Base-by-base conservation (phyloP, 2,797 vertebrate genomes). In the Spondyliosoma cantharus region DNA sequence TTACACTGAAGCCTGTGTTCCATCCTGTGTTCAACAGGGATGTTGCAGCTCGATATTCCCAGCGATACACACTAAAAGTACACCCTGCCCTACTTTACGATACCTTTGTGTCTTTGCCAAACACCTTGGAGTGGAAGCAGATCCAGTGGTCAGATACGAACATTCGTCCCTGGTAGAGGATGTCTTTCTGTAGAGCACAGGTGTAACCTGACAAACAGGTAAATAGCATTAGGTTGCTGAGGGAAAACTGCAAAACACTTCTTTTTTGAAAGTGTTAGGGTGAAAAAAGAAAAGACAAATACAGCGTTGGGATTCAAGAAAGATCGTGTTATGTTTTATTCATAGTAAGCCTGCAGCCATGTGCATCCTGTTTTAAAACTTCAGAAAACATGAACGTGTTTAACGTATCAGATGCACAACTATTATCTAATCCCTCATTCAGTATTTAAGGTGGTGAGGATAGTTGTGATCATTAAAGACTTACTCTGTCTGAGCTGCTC, bases 111-210 rank as follows among this genome's bases (percentile, higher is more conserved):
- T 94, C 93, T 88, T 90, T 93, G 57, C 93, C 93, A 49, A 94
- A 94, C 73, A 94, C 92, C 68, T 93, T 94, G 43, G 93, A 98
- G 94, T 98, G 93, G 91, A 99, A 99, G 87, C 98, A 98, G 93
- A 99, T 97, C 97, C 97, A 98, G 91, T 98, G 97, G 74, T 98
- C 95, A 3, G 97, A 99, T 76, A 99, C 93, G 61, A 97, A 99
- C 83, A 99, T 94, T 43, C 97, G 96, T 43, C 98, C 98, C 90
- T 99, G 98, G 84, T 98, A 99, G n/a, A 98, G 91, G 73, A 99
- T 97, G 93, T 99, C 98, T 89, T 99, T 99, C 92, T 99, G 98
- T 71, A 99, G 94, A 9, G 97, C 98, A 73, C 98, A 98, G 5
- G 97, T 97, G 93, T 98, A 99, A 90, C 96, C 98, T 99, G 86